Conservation (phyloP, 1,140 invertebrate genomes). For the Fopius arisanus region DNA sequence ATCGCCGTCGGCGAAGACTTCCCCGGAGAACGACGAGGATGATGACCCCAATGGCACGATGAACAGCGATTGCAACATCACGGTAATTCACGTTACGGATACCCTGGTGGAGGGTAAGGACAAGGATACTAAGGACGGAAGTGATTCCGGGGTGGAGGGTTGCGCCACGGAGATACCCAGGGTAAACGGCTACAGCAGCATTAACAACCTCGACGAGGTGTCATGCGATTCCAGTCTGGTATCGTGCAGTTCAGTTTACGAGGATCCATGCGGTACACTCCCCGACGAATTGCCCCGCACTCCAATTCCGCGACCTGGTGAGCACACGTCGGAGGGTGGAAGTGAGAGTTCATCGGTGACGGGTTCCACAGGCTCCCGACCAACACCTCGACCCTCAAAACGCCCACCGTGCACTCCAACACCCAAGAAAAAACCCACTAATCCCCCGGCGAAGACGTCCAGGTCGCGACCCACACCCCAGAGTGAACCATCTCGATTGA, state of each 20-base stretch:
- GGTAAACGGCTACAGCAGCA: constrained; percentile 68
- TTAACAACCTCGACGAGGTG: constrained; percentile 65
- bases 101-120: constrained; percentile 50
- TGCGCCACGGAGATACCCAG: constrained; percentile 64
- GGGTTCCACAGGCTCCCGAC: constrained; percentile 41
- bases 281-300: constrained; percentile 62
- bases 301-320: constrained; percentile 52
- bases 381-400: constrained; percentile 4
- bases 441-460: constrained; percentile 52
- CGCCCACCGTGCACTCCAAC: not conserved
- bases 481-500: constrained; percentile 36
- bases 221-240: constrained; percentile 80
- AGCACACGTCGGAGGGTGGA: constrained; percentile 73
- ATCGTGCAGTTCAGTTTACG: constrained; percentile 76
- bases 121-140: constrained; percentile 70
- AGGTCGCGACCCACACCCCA: constrained; percentile 53
- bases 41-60: constrained; percentile 46
- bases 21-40: constrained; percentile 22
- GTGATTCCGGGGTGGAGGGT: constrained; percentile 80
- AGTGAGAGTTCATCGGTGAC: constrained; percentile 78
- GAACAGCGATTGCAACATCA: constrained; percentile 56
- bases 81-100: constrained; percentile 52
- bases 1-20: constrained; percentile 41
- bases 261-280: constrained; percentile 67
- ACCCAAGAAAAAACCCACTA: constrained; percentile 16